Conservation (phyloP, 2,113 vertebrate genomes). For the Phrynosoma platyrhinos region DNA sequence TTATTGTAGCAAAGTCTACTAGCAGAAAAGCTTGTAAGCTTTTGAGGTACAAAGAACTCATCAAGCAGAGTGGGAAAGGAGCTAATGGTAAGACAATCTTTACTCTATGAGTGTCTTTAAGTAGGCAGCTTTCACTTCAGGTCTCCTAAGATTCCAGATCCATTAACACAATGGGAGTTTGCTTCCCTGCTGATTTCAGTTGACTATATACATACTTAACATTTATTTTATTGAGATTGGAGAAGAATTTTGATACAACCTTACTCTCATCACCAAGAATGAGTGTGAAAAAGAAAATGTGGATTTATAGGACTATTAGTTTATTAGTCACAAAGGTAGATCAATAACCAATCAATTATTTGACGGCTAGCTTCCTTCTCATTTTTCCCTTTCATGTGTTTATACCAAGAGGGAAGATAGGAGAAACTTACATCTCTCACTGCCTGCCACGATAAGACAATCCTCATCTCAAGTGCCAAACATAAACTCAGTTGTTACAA, state of each 20-base stretch:
- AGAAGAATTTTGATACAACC: neutral
- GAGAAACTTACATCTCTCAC: too few relatives aligned
- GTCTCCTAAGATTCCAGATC: neutral
- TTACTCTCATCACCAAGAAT: neutral
- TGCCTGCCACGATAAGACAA: neutral
- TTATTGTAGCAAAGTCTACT: constrained; percentile 15
- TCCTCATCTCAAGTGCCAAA: neutral
- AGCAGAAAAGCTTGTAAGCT: neutral
- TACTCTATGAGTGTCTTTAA: neutral
- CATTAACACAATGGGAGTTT: neutral
- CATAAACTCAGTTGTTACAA: neutral
- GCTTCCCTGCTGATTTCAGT: neutral
- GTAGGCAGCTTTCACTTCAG: neutral
- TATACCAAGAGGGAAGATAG: neutral
- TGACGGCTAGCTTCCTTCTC: neutral
- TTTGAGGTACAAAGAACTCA: neutral
- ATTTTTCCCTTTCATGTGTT: neutral
- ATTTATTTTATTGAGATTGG: neutral
- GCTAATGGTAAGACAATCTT: neutral
- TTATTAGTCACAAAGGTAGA: neutral
- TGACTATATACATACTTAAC: neutral
- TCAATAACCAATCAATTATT: neutral
- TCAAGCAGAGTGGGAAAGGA: neutral
- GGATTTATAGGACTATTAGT: neutral
- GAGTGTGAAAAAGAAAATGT: neutral